Evolutionary conservation across 2,113 vertebrate genomes (phyloP).

Genomic region (Laticauda laticaudata): DNA sequence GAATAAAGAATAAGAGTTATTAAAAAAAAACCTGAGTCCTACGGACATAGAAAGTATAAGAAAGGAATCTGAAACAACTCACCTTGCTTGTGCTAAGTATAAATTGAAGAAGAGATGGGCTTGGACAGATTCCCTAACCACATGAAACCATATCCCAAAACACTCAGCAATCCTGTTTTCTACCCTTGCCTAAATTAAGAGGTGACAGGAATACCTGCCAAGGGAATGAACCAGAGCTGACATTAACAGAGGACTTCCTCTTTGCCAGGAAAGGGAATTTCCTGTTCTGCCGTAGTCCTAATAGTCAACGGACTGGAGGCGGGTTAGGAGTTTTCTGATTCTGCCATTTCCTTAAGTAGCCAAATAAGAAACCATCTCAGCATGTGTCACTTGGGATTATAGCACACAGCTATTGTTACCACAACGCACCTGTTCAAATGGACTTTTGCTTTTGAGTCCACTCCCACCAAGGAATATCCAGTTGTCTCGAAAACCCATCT

Average conservation of each 20-base stretch:
- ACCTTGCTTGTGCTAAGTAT: background rate
- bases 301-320: background rate
- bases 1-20: background rate
- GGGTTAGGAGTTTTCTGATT: background rate
- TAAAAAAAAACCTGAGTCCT: background rate
- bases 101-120: background rate
- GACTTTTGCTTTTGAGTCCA: slow-evolving; percentile 66
- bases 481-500: slow-evolving; percentile 78
- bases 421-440: slow-evolving; percentile 81
- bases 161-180: background rate
- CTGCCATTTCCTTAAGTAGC: background rate
- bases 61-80: background rate
- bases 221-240: background rate
- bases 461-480: slow-evolving; percentile 86
- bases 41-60: background rate
- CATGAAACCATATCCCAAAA: background rate
- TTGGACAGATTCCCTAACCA: background rate
- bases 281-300: background rate
- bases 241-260: background rate
- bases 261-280: background rate
- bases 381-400: background rate
- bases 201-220: background rate
- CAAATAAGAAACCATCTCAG: background rate
- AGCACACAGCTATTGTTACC: background rate
- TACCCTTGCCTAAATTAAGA: background rate